Base-by-base conservation (phyloP, 2,113 vertebrate species). In the Ranitomeya variabilis region DNA sequence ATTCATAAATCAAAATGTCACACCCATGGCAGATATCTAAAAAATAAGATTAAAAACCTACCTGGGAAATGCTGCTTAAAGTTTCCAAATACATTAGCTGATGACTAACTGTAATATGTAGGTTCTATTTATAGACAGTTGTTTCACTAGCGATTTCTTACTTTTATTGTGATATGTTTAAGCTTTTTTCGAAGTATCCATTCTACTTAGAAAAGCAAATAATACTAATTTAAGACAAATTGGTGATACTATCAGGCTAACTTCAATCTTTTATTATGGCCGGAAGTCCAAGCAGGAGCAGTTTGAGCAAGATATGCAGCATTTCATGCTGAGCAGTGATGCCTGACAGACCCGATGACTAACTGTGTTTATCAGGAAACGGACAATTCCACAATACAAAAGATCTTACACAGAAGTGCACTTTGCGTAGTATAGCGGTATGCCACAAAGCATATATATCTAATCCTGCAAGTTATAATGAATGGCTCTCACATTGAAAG, bases 211-310 rank as follows among this genome's bases (percentile, higher is more conserved):
- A 80, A 80, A 81, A 18, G n/a, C 14, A 81, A 81, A 62, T 23
- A 23, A 80, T 37, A 45, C 60, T 59, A 81, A 81, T 81, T 81
- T 81, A 81, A 81, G 79, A 81, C 79, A 80, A 80, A 60, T 18
- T 37, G 79, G 79, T 81, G 23, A 81, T 59, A 37, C 62, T 62
- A 60, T 62, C 78, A 80, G 78, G 78, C 55, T 80, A 31, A 10
- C 14, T 59, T 59, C 9, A 60, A 81, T 81, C 57, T 62, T 81
- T 18, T 62, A 60, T 11, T 62, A 81, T 81, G 79, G 57, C 57
- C 23, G 18, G 26, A 81, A 81, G 59, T 81, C 79, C 57, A 31
- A 52, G 52, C 3, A 7, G 11, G 37, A 76, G 16, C 52, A 60
- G 23, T 10, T 31, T 59, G 23, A 16, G 59, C 57, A 62, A 81